phyloP scores from a whole-genome alignment of 1,140 invertebrate species.

The Acromyrmex echinatior region DNA sequence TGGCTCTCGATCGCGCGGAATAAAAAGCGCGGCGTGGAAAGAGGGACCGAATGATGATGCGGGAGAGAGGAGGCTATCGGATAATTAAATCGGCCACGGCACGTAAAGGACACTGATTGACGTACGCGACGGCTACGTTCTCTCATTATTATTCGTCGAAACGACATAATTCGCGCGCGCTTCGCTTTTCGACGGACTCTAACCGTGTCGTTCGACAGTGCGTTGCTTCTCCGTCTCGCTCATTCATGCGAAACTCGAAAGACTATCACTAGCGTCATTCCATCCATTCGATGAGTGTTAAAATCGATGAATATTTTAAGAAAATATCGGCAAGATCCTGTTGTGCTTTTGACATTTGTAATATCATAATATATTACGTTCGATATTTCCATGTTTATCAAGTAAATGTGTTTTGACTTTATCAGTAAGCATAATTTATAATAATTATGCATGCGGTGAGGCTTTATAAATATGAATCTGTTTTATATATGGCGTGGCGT shows the following conservation, averaged over 20 bases:
- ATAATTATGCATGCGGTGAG: neutral
- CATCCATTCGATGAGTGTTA: slow-evolving; percentile 31
- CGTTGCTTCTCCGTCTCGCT: neutral
- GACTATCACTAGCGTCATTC: neutral
- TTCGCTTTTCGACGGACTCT: slow-evolving; percentile 81
- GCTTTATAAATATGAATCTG: neutral
- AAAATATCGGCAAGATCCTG: slow-evolving; percentile 13
- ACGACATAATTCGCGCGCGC: slow-evolving; percentile 81
- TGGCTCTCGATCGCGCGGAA: slow-evolving; percentile 73
- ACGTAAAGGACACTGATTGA: slow-evolving; percentile 84
- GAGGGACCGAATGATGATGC: slow-evolving; percentile 42
- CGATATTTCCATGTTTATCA: slow-evolving; percentile 6
- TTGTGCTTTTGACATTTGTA: neutral
- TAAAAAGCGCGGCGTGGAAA: slow-evolving; percentile 35
- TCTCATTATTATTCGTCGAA: slow-evolving; percentile 85
- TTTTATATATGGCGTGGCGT: neutral
- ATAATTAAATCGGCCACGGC: slow-evolving; percentile 83
- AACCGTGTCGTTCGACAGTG: slow-evolving; percentile 61
- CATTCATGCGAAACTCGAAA: slow-evolving; percentile 30
- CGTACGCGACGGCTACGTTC: slow-evolving; percentile 77
- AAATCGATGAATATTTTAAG: slow-evolving; percentile 70
- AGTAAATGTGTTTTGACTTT: neutral
- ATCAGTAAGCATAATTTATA: neutral
- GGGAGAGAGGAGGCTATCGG: slow-evolving; percentile 72
- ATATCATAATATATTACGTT: neutral